phyloP scores from a whole-genome alignment of 35 echinoderm and acorn worm genomes.

The Strongylocentrotus purpuratus region DNA sequence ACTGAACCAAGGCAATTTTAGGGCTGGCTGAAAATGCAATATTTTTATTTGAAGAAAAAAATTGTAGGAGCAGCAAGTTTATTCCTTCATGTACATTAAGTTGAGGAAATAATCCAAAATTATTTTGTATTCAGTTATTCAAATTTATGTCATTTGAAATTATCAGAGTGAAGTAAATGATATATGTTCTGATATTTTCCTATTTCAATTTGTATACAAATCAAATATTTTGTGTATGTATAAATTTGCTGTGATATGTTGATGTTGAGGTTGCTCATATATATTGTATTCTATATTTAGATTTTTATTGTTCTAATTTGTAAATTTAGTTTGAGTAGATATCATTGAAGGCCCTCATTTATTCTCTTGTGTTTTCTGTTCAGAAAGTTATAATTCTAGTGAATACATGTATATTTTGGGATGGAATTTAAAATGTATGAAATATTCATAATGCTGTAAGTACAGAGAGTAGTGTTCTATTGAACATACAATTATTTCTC shows the following conservation, averaged over 20 bases:
- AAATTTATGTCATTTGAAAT: background rate
- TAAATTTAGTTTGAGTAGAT: background rate
- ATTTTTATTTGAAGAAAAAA: background rate
- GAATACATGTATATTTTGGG: background rate
- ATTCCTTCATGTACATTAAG: background rate
- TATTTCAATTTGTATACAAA: background rate
- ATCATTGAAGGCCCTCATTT: background rate
- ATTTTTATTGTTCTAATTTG: background rate
- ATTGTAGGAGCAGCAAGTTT: background rate
- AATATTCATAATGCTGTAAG: background rate
- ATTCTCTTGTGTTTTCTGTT: background rate
- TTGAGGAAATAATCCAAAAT: background rate
- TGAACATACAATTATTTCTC: background rate
- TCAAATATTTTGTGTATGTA: background rate
- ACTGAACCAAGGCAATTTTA: background rate
- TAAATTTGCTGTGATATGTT: slow-evolving; percentile 19
- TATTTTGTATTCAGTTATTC: background rate
- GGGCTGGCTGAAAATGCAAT: background rate
- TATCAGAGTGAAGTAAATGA: background rate
- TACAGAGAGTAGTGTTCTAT: no score
- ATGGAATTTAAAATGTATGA: background rate
- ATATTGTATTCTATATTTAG: slow-evolving; percentile 3
- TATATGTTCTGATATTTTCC: no score
- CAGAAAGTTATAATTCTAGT: background rate
- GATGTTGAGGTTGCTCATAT: background rate